A percentile compares a stretch with the other conserved stretches of the same genome.
Conservation (phyloP, 2,797 vertebrate species). For the Anguilla megastoma region DNA sequence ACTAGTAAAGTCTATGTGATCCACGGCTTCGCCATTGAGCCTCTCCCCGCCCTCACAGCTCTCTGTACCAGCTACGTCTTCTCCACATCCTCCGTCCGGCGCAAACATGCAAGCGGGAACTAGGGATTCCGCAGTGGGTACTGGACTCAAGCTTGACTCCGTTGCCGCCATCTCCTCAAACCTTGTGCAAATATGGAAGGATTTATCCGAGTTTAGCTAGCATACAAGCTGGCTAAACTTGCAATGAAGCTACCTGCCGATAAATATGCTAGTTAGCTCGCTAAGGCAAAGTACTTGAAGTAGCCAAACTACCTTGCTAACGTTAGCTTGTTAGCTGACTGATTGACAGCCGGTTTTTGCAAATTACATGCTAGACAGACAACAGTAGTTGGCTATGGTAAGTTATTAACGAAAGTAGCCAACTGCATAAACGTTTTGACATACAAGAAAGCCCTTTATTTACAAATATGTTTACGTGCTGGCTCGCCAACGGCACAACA, state of each 20-base stretch:
- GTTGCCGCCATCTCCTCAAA: slow-evolving; percentile 71
- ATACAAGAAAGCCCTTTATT: not conserved
- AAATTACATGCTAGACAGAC: not conserved
- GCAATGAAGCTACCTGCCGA: not conserved
- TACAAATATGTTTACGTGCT: not conserved
- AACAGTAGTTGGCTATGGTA: not conserved
- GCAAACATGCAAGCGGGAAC: slow-evolving; percentile 92
- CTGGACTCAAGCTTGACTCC: slow-evolving; percentile 67
- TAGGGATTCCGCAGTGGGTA: slow-evolving; percentile 62
- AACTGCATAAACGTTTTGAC: not conserved
- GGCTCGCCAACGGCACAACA: not conserved
- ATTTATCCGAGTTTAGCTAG: not conserved
- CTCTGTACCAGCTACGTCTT: slow-evolving; percentile 58
- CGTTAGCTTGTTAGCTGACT: slow-evolving; percentile 3
- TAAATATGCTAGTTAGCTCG: not conserved
- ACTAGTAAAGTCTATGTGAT: slow-evolving; percentile 83
- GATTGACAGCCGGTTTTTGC: not conserved
- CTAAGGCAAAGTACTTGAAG: not conserved
- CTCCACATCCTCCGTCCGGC: slow-evolving; percentile 75
- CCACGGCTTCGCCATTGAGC: slow-evolving; percentile 77
- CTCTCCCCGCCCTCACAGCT: slow-evolving; percentile 59
- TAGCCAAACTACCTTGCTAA: slow-evolving; percentile 5
- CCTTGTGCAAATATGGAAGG: slow-evolving; percentile 20
- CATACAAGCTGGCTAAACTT: not conserved
- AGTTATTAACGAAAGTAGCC: not conserved